Evolutionary conservation across 2,113 vertebrate genomes (phyloP), one percentile per base, ranked within the genome.

Genomic region (Ceyx margarethae): DNA sequence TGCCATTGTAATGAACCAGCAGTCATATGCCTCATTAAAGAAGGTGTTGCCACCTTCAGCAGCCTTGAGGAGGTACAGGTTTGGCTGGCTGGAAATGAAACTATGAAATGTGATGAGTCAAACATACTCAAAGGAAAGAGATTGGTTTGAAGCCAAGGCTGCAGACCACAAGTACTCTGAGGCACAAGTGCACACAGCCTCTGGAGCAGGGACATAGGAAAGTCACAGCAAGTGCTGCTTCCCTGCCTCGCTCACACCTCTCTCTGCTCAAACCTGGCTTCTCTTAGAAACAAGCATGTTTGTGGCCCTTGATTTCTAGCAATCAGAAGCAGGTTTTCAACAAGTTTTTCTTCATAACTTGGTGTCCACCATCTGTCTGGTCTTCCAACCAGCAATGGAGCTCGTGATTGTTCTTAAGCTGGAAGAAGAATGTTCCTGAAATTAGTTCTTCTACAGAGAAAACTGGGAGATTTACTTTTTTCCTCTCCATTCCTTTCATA

Each of bases 81-180:
- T 97, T 95, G 96, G 92, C 93, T 81, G 94, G 97, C 95, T 97
- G 94, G 93, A 96, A 97, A 92, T 92, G 85, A 94, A 96, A 81
- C 96, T 90, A 85, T 87, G 95, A 94, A 94, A 97, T 91, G 78
- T 90, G 94, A 89, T 96, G 97, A 98, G 95, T 97, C 97, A 97
- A 43, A 79, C 65, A 46, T 93, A 87, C 91, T 94, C 90, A 82
- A 92, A 85, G 80, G 45, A 79, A 74, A 61, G 85, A 87, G 86
- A 61, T n/a, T 87, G 89, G 60, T 77, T 66, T 83, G 93, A 72
- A 88, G 81, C 76, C 87, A 92, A 56, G 21, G 78, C 89, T 90
- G 50, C 67, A 90, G 91, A 95, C 95, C 94, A 68, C 95, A 95
- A 79, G 83, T 87, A 22, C 62, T 89, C 83, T 74, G 80, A 77